Evolutionary conservation across 2,888 invertebrate species (phyloP), one percentile per base, ranked within the genome.

Genomic region (Raillietiella orientalis): DNA sequence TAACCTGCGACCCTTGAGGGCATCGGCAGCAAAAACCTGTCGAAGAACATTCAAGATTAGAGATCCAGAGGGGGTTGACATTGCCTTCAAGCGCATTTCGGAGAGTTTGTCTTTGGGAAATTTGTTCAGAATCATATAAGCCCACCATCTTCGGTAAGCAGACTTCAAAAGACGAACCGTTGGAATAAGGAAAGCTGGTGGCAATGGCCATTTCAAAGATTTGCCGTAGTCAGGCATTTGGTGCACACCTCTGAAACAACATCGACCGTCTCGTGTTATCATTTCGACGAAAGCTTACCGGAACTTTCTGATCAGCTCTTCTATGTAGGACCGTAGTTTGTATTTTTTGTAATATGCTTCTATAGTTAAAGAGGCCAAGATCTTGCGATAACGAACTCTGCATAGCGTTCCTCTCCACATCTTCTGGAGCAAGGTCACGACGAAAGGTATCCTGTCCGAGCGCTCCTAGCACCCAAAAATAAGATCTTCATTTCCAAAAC

Each of bases 381-480:
- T 67, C 46, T 62, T 63, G 44, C 64, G 63, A 47, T 71, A 84
- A 25, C 65, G 58, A 40, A 59, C 57, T 13, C 93, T 53, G 6
- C 71, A 72, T 14, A 69, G 41, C 2, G 58, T 55, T 14, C 79
- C 93, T 36, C 90, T 59, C 62, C 84, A 82, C 47, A 79, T 70
- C 52, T 90, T 93, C 53, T 96, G 93, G 35, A 96, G 57, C 40
- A 87, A 57, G 16, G 74, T 62, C 28, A 82, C 77, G 35, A 96
- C 79, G 30, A 69, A 65, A 0, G 87, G 87, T 32, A 96, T 67
- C 42, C 72, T 59, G 34, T 66, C 65, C 26, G 72, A 70, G 36
- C 93, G 61, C 23, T 66, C 62, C 43, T 59, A 29, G 8, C 35
- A 39, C 11, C 6, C 11, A 6, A 32, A 25, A 26, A 15, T 24